phyloP scores from a whole-genome alignment of 2,797 vertebrate species.

The Eulemur rubriventer region DNA sequence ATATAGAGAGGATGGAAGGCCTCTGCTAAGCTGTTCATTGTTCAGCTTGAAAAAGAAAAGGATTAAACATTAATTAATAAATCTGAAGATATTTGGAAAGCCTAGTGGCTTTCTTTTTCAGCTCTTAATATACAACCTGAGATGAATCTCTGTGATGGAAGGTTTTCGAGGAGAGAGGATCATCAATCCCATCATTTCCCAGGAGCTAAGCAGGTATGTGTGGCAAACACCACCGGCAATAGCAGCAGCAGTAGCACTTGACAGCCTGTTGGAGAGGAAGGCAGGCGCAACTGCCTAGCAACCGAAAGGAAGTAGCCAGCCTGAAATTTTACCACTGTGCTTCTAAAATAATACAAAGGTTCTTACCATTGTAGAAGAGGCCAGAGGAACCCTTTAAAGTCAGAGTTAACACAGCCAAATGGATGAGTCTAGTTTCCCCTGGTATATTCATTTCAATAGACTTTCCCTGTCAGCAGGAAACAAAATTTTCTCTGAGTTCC shows the following conservation, averaged over 20 bases:
- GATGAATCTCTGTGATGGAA: constrained; percentile 20
- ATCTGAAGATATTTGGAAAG: not conserved
- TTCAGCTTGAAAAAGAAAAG: constrained; percentile 32
- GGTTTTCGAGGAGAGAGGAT: not conserved
- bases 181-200: not conserved
- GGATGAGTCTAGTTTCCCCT: not conserved
- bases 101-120: not conserved
- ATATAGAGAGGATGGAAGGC: not conserved
- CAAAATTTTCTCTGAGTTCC: constrained; percentile 1
- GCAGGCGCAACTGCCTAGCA: not conserved
- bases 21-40: not conserved
- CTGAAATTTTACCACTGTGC: not conserved
- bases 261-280: not conserved
- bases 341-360: constrained; percentile 11
- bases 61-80: not conserved
- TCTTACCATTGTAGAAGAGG: not conserved
- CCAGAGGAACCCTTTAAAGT: constrained; percentile 35
- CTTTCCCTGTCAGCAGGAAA: not conserved
- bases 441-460: not conserved
- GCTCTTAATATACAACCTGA: constrained; percentile 53
- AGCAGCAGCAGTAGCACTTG: not conserved
- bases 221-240: not conserved
- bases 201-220: not conserved
- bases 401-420: not conserved
- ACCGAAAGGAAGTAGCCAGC: constrained; percentile 11